Conservation (phyloP, 2,113 vertebrate genomes). For the Tetrax tetrax region DNA sequence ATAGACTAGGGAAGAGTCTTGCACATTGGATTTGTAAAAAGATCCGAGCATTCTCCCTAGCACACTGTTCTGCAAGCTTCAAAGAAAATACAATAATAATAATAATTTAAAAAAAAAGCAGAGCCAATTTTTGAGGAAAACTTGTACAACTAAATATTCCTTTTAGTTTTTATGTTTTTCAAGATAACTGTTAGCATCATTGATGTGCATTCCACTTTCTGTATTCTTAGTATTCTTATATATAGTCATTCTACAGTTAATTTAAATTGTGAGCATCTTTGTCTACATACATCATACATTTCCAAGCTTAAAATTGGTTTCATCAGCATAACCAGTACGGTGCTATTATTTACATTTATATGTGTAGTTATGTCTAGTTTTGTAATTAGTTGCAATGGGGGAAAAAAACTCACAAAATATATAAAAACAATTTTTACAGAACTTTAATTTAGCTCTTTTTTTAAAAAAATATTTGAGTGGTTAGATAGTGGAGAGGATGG, state of each 20-base stretch:
- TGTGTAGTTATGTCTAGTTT: slow-evolving; percentile 84
- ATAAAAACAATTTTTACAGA: slow-evolving; percentile 80
- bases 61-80: not conserved
- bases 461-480: slow-evolving; percentile 82
- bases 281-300: slow-evolving; percentile 50
- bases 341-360: slow-evolving; percentile 89
- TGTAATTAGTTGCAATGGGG: slow-evolving; percentile 80
- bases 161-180: slow-evolving; percentile 17
- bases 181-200: slow-evolving; percentile 76
- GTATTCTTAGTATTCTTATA: slow-evolving; percentile 85
- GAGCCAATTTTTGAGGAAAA: not conserved
- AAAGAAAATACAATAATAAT: not conserved
- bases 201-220: slow-evolving; percentile 99
- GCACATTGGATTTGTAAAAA: not conserved
- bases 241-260: slow-evolving; percentile 62
- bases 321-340: slow-evolving; percentile 82
- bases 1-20: not conserved
- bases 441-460: slow-evolving; percentile 82
- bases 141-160: not conserved
- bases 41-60: slow-evolving; percentile 32
- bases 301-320: slow-evolving; percentile 74
- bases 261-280: slow-evolving; percentile 66
- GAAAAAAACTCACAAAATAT: slow-evolving; percentile 66
- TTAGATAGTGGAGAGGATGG: slow-evolving; percentile 82
- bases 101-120: not conserved